These are phyloP conservation scores for Pteropus alecto DNA, from an alignment of 2,113 vertebrate species.

Conservation along the genomic window DNA sequence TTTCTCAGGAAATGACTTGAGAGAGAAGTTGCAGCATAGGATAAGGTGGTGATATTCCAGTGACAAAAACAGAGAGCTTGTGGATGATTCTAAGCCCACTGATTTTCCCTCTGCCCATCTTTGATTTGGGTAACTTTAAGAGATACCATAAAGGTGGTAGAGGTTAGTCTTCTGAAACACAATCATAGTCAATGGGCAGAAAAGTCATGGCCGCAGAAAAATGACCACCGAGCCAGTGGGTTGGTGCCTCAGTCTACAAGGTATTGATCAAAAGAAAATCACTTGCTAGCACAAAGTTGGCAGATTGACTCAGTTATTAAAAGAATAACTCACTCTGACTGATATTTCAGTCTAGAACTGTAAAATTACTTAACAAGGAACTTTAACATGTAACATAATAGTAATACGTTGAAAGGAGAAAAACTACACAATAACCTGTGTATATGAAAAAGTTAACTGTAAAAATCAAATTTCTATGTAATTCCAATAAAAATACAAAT, in stretches of 20 bases:
- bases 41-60: too few relatives aligned
- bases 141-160: background rate
- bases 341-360: background rate
- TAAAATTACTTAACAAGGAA: background rate
- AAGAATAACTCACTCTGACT: background rate
- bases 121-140: background rate
- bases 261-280: background rate
- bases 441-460: background rate
- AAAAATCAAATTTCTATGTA: background rate
- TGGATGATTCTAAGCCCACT: background rate
- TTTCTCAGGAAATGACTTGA: background rate
- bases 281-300: too few relatives aligned
- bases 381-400: background rate
- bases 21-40: background rate
- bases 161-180: background rate
- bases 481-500: background rate
- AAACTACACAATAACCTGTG: background rate
- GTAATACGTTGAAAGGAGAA: background rate
- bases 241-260: background rate
- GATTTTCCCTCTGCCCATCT: background rate
- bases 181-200: background rate
- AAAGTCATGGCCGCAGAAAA: background rate
- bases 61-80: background rate
- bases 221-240: background rate
- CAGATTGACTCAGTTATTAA: background rate